These are phyloP conservation scores for Alligator sinensis DNA, from an alignment of 2,113 vertebrate species.

Conservation along the genomic window DNA sequence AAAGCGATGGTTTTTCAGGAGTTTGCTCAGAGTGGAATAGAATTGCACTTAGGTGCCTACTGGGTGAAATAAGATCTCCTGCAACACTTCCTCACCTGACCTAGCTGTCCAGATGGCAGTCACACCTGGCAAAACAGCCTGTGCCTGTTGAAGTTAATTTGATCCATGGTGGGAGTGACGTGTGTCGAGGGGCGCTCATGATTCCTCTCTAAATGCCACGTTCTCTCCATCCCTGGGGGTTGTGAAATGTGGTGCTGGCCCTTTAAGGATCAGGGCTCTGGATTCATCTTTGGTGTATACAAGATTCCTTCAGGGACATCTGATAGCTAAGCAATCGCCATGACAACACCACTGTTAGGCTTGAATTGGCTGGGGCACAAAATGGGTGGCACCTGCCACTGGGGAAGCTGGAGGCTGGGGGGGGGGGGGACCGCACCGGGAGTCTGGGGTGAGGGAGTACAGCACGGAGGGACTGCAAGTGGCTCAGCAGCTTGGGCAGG, in stretches of 20 bases:
- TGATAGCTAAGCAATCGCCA: constrained; percentile 25
- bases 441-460: not conserved
- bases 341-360: constrained; percentile 4
- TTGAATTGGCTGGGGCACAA: not conserved
- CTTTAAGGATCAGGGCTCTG: constrained; percentile 30
- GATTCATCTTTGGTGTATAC: not conserved
- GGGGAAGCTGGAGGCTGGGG: not conserved
- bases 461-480: not conserved
- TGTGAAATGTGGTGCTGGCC: not conserved
- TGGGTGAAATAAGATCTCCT: too few species aligned
- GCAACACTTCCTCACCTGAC: not conserved
- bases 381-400: not conserved
- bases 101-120: not conserved
- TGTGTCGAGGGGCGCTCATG: too few species aligned
- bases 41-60: too few species aligned
- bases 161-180: accelerated
- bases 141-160: not conserved
- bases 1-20: too few species aligned
- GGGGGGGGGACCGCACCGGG: too few species aligned
- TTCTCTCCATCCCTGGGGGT: not conserved
- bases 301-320: not conserved
- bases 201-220: not conserved
- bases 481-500: not conserved
- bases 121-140: not conserved
- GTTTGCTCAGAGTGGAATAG: too few species aligned